phyloP scores from a whole-genome alignment of 2,113 vertebrate genomes.

The Sarotherodon lohbergeri region DNA sequence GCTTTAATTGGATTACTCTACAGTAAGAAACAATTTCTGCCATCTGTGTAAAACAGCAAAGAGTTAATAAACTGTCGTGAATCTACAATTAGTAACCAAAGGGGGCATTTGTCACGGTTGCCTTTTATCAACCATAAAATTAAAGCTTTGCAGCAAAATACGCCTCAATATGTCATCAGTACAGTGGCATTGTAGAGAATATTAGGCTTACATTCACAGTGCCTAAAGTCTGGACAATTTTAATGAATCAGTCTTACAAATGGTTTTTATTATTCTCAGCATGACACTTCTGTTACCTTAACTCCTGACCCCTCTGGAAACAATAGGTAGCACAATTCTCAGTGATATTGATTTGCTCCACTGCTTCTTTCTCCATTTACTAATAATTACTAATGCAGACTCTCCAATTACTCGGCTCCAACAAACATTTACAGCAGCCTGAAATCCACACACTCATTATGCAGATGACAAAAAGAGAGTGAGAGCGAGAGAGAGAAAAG shows the following conservation, averaged over 20 bases:
- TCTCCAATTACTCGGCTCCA: conserved; percentile 66
- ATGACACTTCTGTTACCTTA: conserved; percentile 46
- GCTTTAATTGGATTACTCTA: conserved; percentile 14
- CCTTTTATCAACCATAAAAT: not conserved
- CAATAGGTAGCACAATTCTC: conserved; percentile 35
- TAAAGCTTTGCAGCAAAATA: not conserved
- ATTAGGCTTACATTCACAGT: not conserved
- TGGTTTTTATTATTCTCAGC: conserved; percentile 25
- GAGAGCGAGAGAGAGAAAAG: not conserved
- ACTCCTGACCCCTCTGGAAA: conserved; percentile 40
- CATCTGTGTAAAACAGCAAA: conserved; percentile 30
- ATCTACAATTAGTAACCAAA: conserved; percentile 11
- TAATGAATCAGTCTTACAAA: conserved; percentile 40
- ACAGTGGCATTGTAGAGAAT: not conserved
- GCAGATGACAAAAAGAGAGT: conserved; percentile 53
- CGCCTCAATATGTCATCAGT: not conserved
- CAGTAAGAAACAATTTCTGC: conserved; percentile 10
- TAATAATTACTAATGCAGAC: conserved; percentile 73
- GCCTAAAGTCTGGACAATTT: conserved; percentile 4
- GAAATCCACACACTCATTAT: conserved; percentile 71
- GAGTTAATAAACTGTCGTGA: conserved; percentile 2
- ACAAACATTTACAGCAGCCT: conserved; percentile 62
- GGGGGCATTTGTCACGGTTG: not conserved
- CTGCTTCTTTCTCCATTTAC: conserved; percentile 69
- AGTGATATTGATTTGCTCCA: conserved; percentile 65